Evolutionary conservation across 2,888 invertebrate genomes (phyloP).

Genomic region (Caenorhabditis sp.): DNA sequence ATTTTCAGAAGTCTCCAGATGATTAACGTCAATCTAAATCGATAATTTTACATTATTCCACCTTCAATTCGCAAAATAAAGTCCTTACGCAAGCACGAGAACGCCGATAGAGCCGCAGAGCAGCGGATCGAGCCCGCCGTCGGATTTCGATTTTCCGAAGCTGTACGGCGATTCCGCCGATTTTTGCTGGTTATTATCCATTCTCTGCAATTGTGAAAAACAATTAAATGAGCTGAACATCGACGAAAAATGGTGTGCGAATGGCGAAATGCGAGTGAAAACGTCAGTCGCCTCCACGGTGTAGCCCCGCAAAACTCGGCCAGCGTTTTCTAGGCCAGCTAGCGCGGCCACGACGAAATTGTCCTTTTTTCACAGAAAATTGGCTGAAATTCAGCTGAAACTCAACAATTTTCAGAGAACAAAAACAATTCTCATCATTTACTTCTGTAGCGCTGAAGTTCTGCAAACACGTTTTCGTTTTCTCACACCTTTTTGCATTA

Average conservation of each 20-base stretch:
- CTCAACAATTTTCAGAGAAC: no score
- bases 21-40: constrained; percentile 61
- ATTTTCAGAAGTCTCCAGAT: constrained; percentile 62
- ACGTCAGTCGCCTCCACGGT: constrained; percentile 3
- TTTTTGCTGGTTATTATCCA: constrained; percentile 12
- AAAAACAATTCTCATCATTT: no score
- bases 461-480: no score
- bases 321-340: constrained; percentile 4
- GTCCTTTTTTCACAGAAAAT: no score
- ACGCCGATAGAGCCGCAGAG: constrained; percentile 61
- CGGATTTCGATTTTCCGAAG: neutral
- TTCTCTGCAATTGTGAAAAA: neutral
- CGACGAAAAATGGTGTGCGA: neutral
- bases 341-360: neutral
- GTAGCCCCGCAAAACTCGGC: constrained; percentile 5
- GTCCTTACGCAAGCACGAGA: constrained; percentile 61
- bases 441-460: no score
- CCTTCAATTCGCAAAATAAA: neutral
- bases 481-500: no score
- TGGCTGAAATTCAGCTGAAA: no score
- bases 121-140: constrained; percentile 57
- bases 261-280: neutral
- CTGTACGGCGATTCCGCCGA: constrained; percentile 11
- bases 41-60: neutral
- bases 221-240: neutral